These are phyloP conservation scores for Drosophila nannoptera DNA, from an alignment of 1,140 invertebrate genomes.

Conservation along the genomic window DNA sequence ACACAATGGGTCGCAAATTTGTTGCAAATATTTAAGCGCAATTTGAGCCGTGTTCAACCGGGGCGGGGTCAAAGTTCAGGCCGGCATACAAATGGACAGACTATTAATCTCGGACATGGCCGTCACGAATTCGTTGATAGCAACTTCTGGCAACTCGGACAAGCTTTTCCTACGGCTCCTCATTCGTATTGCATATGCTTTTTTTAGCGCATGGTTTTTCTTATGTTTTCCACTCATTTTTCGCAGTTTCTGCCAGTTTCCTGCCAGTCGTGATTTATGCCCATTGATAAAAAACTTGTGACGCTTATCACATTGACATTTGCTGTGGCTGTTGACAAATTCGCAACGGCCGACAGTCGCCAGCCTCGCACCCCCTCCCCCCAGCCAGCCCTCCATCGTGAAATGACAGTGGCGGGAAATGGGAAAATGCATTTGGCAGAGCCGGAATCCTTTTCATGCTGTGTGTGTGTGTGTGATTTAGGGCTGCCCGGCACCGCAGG, in stretches of 20 bases:
- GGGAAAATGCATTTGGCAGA: conserved; percentile 30
- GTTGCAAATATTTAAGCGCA: conserved; percentile 59
- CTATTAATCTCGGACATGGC: conserved; percentile 61
- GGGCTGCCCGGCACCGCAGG: conserved; percentile 50
- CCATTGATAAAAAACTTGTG: conserved; percentile 59
- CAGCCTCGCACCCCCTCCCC: background rate
- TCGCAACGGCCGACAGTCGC: conserved; percentile 46
- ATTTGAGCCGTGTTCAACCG: conserved; percentile 38
- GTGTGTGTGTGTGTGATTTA: conserved; percentile 25
- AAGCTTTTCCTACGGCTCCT: conserved; percentile 37
- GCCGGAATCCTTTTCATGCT: conserved; percentile 37
- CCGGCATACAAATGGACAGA: conserved; percentile 61
- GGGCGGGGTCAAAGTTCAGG: conserved; percentile 19
- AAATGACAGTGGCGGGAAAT: conserved; percentile 52
- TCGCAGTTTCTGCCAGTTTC: conserved; percentile 19
- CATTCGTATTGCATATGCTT: conserved; percentile 56
- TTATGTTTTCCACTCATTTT: conserved; percentile 2
- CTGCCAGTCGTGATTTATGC: conserved; percentile 57
- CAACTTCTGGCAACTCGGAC: conserved; percentile 49
- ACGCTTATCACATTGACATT: conserved; percentile 70
- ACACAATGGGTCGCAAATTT: conserved; percentile 66
- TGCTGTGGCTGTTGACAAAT: conserved; percentile 64
- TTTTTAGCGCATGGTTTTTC: conserved; percentile 13
- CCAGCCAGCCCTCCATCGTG: conserved; percentile 22
- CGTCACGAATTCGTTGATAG: conserved; percentile 32